Conservation (phyloP, 2,113 vertebrate species). For the Erinaceus europaeus region DNA sequence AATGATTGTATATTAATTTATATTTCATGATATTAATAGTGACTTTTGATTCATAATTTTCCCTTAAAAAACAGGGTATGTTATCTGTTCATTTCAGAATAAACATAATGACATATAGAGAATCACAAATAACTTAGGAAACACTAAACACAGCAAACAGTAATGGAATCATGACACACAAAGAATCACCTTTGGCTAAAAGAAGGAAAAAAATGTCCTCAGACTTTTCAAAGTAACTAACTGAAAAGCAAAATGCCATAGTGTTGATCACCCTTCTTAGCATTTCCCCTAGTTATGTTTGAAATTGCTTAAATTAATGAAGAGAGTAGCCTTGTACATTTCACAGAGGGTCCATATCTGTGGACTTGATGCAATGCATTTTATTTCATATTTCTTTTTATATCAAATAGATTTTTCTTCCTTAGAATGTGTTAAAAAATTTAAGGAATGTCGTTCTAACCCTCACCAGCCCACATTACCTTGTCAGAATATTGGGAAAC, state of each 20-base stretch:
- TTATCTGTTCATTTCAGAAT: constrained; percentile 25
- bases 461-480: not conserved
- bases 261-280: not conserved
- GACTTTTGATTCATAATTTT: not conserved
- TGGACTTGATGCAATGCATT: not conserved
- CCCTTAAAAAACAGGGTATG: not conserved
- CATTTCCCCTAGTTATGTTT: constrained; percentile 6
- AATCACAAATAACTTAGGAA: not conserved
- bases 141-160: not conserved
- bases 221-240: not conserved
- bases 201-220: not conserved
- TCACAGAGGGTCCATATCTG: not conserved
- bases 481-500: constrained; percentile 26
- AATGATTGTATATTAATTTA: not conserved
- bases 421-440: not conserved
- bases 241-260: not conserved
- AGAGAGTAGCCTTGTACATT: not conserved
- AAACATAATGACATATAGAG: not conserved
- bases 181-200: not conserved
- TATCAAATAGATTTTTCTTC: not conserved
- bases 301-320: constrained; percentile 17
- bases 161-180: not conserved
- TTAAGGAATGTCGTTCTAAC: not conserved
- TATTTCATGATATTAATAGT: not conserved
- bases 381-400: not conserved